Conservation (phyloP, 2,888 invertebrate genomes). For the Unio delphinus region DNA sequence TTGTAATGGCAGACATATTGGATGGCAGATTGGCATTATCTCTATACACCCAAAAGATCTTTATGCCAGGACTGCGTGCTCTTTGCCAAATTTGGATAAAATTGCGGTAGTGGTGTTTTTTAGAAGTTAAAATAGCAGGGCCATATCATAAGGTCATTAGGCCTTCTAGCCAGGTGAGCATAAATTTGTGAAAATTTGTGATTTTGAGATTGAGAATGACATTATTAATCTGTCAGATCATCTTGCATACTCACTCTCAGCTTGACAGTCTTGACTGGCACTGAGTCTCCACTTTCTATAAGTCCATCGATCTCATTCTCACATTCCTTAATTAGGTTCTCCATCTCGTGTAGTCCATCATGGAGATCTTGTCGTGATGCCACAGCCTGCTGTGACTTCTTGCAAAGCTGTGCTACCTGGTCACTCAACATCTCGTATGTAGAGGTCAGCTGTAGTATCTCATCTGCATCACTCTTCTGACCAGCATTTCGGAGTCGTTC, state of each 20-base stretch:
- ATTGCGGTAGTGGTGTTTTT: too few relatives aligned
- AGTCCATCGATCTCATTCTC: constrained; percentile 52
- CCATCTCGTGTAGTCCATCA: constrained; percentile 72
- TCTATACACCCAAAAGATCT: too few relatives aligned
- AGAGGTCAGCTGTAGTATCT: constrained; percentile 83
- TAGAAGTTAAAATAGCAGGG: too few relatives aligned
- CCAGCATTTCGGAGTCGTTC: constrained; percentile 79
- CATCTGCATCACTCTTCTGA: constrained; percentile 78
- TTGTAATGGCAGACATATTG: too few relatives aligned
- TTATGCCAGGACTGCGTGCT: too few relatives aligned
- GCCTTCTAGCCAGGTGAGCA: background rate
- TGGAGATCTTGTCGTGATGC: constrained; percentile 90
- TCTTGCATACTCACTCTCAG: constrained; percentile 51
- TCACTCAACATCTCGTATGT: constrained; percentile 90
- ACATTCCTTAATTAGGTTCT: constrained; percentile 43
- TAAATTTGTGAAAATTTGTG: background rate
- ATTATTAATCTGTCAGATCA: background rate
- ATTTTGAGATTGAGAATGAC: background rate
- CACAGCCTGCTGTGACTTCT: constrained; percentile 80
- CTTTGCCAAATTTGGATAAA: too few relatives aligned
- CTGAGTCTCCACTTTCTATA: constrained; percentile 44
- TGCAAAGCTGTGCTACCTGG: constrained; percentile 83
- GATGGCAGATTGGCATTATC: too few relatives aligned
- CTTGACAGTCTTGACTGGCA: constrained; percentile 52
- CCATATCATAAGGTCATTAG: too few relatives aligned